Percentiles rank a stretch among this genome's conserved stretches.
Conservation (phyloP, 2,888 invertebrate species). For the Rugalucina vietnamica region DNA sequence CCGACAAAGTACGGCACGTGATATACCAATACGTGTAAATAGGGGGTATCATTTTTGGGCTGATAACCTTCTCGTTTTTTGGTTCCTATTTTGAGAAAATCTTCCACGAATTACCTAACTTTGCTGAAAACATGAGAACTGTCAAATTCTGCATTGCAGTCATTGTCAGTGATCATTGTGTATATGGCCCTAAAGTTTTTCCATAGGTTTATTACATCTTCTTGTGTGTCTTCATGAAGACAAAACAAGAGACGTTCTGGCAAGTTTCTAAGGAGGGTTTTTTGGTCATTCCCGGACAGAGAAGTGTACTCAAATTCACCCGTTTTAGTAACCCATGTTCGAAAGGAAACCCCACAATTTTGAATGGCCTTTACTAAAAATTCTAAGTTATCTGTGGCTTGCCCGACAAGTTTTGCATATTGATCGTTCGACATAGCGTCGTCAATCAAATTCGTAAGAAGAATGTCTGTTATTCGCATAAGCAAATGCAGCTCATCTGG, state of each 20-base stretch:
- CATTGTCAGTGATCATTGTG: neutral
- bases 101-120: neutral
- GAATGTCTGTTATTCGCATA: conserved; percentile 40
- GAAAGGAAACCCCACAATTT: neutral
- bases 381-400: conserved; percentile 5
- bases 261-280: neutral
- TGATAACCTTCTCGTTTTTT: conserved; percentile 21
- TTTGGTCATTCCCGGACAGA: conserved; percentile 9
- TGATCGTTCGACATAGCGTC: conserved; percentile 20
- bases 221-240: conserved; percentile 6
- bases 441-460: conserved; percentile 38
- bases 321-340: neutral
- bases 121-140: neutral
- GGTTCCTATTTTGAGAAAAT: neutral
- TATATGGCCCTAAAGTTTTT: neutral
- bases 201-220: neutral
- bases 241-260: conserved; percentile 15
- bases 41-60: conserved; percentile 15
- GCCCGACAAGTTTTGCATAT: neutral
- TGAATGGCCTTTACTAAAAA: conserved; percentile 1
- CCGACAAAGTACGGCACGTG: conserved; percentile 10
- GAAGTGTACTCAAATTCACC: conserved; percentile 19
- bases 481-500: conserved; percentile 39
- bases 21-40: conserved; percentile 6
- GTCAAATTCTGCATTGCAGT: neutral